Base-by-base conservation (phyloP, 2,888 invertebrate genomes). In the Oeneis ivallda region DNA sequence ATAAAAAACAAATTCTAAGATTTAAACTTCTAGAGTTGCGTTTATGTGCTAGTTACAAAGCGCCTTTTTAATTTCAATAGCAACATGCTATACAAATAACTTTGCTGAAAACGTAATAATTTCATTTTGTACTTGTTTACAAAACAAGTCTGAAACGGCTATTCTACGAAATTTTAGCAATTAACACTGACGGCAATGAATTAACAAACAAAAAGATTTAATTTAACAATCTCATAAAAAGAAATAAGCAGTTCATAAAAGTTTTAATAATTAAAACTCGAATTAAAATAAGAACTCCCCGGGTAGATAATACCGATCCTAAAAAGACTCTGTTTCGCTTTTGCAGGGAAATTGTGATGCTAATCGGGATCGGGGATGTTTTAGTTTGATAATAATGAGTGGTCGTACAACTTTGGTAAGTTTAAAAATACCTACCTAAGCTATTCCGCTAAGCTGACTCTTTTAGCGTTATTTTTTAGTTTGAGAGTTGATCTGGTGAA, bases 241-340 rank as follows among this genome's bases (percentile, higher is more conserved):
- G 81, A 86, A 90, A 88, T 89, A 89, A 89, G 89, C 91, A 92
- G 89, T 90, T 88, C 85, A 89, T 91, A 88, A 88, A 90, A 91
- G 84, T 92, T 91, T 89, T 87, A 84, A 89, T 90, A 91, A 91
- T 91, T 91, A 91, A 91, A 90, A 90, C 83, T 85, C 83, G 77
- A 88, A 88, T 89, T 87, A 90, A 89, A 90, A 89, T 86, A 83
- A 79, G 78, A 79, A 81, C 80, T 80, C 77, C 79, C 74, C 76
- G 82, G 79, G 77, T 69, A 74, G 69, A 71, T 68, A 61, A 66
- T 67, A 60, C 89, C 85, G 82, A 70, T 73, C 59, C 76, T 76
- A 45, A 37, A 61, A 70, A 84, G 76, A 47, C 69, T 66, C 64
- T 13, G 56, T 65, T 66, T 60, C 47, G 61, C 39, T 65, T 43